Conservation (phyloP, 2,113 vertebrate species). For the Coreoperca whiteheadi region DNA sequence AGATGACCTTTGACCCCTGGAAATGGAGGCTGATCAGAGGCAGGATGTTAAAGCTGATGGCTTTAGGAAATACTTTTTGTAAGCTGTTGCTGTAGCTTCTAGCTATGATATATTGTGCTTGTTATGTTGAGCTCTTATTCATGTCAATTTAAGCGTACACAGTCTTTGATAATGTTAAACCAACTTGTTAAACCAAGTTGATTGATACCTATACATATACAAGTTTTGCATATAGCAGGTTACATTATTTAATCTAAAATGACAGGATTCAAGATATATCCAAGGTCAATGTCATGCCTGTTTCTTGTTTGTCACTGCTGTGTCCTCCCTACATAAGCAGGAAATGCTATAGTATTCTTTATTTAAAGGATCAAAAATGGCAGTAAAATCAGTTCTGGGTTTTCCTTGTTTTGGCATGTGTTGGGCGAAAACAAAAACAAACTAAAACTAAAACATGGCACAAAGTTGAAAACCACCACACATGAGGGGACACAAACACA, state of each 20-base stretch:
- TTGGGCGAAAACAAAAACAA: not conserved
- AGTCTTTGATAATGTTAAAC: not conserved
- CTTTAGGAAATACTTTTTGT: conserved; percentile 52
- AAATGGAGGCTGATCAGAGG: conserved; percentile 62
- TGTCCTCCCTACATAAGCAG: not conserved
- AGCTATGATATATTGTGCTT: conserved; percentile 2
- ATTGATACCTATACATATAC: not conserved
- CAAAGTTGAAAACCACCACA: conserved; percentile 54
- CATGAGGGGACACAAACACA: conserved; percentile 39
- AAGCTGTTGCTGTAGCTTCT: conserved; percentile 22
- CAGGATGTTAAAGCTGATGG: conserved; percentile 60
- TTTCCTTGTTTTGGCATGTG: conserved; percentile 3
- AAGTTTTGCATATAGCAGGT: not conserved
- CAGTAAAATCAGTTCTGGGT: not conserved
- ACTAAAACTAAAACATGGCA: conserved; percentile 11
- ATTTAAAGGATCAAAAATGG: not conserved
- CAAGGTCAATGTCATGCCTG: not conserved
- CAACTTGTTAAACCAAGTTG: no score
- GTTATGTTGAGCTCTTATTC: not conserved
- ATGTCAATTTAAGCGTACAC: not conserved
- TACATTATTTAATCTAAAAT: not conserved
- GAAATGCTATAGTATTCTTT: not conserved
- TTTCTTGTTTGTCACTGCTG: not conserved
- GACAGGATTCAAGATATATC: not conserved
- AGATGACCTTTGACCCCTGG: conserved; percentile 62